phyloP scores from a whole-genome alignment of 2,797 vertebrate species.

The Siniperca obscura region DNA sequence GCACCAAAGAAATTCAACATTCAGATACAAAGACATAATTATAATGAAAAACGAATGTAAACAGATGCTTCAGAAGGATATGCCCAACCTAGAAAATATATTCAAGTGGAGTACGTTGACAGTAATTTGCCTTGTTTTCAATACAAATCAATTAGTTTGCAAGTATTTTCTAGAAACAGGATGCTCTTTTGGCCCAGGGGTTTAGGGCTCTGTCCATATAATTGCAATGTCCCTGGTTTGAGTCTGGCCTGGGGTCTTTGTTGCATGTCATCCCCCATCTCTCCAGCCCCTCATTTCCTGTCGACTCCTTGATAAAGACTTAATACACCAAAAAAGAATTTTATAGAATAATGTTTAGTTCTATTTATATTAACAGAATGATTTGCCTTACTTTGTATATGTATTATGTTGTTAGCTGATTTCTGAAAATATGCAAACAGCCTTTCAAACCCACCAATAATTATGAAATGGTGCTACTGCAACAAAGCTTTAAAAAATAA shows the following conservation, averaged over 20 bases:
- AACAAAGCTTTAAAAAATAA: too few relatives aligned
- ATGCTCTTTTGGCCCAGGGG: background rate
- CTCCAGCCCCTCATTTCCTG: background rate
- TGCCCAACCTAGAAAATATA: background rate
- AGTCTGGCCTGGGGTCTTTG: background rate
- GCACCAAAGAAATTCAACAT: background rate
- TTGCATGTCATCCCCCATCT: background rate
- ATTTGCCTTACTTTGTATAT: background rate
- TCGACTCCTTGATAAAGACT: background rate
- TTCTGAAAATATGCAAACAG: background rate
- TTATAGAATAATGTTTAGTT: background rate
- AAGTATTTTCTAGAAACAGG: background rate
- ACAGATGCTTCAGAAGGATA: background rate
- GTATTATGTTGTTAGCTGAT: background rate
- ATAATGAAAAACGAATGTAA: background rate
- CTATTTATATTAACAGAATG: background rate
- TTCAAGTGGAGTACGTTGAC: background rate
- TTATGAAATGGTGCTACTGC: background rate
- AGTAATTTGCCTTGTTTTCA: background rate
- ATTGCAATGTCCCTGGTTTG: background rate
- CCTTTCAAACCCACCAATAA: background rate
- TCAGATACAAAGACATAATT: background rate
- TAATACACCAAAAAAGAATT: background rate
- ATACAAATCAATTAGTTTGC: background rate
- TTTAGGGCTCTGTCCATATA: background rate